Evolutionary conservation across 2,113 vertebrate genomes (phyloP).

Genomic region (Xiphorhynchus elegans): DNA sequence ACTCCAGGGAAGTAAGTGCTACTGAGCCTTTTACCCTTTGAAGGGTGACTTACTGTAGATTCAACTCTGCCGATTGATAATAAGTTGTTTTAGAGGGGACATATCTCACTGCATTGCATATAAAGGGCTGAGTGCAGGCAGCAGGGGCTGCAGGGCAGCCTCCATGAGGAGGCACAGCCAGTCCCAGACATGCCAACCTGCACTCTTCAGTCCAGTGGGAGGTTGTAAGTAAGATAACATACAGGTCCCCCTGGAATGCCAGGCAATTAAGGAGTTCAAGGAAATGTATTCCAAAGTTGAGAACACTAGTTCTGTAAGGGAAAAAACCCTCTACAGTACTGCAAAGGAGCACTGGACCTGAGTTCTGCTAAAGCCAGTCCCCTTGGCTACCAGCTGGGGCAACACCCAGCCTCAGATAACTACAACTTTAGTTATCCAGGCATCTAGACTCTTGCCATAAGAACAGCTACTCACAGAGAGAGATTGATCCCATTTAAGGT

Average conservation of each 20-base stretch:
- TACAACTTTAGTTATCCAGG: background rate
- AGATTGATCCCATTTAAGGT: background rate
- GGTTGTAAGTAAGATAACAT: no score
- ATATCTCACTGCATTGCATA: fast-evolving
- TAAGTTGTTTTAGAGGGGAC: background rate
- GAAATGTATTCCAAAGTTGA: no score
- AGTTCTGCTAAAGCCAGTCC: background rate
- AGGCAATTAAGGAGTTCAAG: no score
- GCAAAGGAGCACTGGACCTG: no score
- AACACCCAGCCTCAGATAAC: background rate
- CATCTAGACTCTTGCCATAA: background rate
- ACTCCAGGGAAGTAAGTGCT: background rate
- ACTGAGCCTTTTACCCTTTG: background rate
- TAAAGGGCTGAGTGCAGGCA: background rate
- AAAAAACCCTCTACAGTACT: no score
- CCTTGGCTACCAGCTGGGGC: background rate
- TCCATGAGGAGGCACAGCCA: background rate
- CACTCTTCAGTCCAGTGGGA: fast-evolving
- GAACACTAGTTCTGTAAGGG: no score
- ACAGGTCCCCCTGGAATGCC: no score
- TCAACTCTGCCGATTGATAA: background rate
- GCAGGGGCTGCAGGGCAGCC: fast-evolving
- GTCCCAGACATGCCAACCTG: fast-evolving
- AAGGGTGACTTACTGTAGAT: background rate
- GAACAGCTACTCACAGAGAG: background rate